These are phyloP conservation scores for Maconellicoccus hirsutus DNA, from an alignment of 1,140 invertebrate genomes.

Conservation along the genomic window DNA sequence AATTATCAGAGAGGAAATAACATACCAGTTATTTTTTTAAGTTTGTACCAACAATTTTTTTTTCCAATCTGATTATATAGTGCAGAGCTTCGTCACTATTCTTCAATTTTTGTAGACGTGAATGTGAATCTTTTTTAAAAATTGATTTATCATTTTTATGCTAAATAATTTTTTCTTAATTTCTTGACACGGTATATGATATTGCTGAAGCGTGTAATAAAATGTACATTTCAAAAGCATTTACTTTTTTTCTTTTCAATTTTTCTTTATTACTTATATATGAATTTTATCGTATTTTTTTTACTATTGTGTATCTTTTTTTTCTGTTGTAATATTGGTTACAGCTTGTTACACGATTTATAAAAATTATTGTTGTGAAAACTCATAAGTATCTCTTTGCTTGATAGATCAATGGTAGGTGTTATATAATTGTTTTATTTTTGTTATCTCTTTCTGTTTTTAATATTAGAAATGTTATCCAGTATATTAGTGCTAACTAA, in stretches of 20 bases:
- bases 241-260: background rate
- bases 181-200: background rate
- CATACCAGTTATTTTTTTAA: background rate
- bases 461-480: background rate
- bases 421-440: background rate
- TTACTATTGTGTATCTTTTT: background rate
- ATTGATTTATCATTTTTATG: background rate
- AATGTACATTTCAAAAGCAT: background rate
- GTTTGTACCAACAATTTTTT: background rate
- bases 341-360: background rate
- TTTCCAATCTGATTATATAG: background rate
- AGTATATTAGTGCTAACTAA: background rate
- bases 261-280: slow-evolving; percentile 1
- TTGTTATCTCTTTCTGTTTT: background rate
- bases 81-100: background rate
- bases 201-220: background rate
- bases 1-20: background rate
- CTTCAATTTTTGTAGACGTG: background rate
- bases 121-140: background rate
- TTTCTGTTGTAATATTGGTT: background rate
- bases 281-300: background rate
- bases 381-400: background rate
- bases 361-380: background rate
- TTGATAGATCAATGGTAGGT: background rate
- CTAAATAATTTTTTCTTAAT: background rate